Evolutionary conservation across 1,140 invertebrate genomes (phyloP), one percentile per base, ranked within the genome.

Genomic region (Coenobita brevimanus): DNA sequence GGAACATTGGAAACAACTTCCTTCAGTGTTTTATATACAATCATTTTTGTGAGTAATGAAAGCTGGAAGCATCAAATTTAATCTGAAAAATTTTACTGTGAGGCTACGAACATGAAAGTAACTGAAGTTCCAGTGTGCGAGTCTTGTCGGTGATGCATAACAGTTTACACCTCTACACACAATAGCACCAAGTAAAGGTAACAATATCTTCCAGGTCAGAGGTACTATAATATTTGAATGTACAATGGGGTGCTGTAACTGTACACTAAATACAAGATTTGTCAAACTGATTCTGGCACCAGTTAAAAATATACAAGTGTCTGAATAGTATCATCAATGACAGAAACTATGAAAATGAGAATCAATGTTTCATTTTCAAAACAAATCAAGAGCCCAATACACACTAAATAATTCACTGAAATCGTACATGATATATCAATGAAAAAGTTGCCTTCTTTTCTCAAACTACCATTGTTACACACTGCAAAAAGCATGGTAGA

Each of bases 141-240:
- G 46, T 43, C 75, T 17, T 24, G 15, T 30, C n/a, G 17, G 36
- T 50, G 75, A 78, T 78, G 75, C 33, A 54, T 57, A 30, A 50
- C 57, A 50, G n/a, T 78, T 54, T 15, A 54, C 33, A n/a, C 50
- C 75, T 57, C n/a, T 78, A 78, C 75, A 78, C 36, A 46, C 15
- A 54, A 78, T 78, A 78, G 75, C 75, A 78, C 75, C 75, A 78
- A 36, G 75, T 78, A 78, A 33, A 78, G 50, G 75, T 17, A 78
- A 78, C 75, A 71, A 71, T 8, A 38, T 71, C 41, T 71, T 71
- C 67, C 36, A 24, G 67, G 17, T 69, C 21, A 3, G 67, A 71
- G 30, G 67, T 38, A 71, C 67, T 38, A 24, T 69, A 24, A 71
- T 38, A 71, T 71, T 71, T 24, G n/a, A 71, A 1, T 71, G 67